These are phyloP conservation scores for Chaetura pelagica DNA, from an alignment of 2,113 vertebrate species.

Conservation along the genomic window DNA sequence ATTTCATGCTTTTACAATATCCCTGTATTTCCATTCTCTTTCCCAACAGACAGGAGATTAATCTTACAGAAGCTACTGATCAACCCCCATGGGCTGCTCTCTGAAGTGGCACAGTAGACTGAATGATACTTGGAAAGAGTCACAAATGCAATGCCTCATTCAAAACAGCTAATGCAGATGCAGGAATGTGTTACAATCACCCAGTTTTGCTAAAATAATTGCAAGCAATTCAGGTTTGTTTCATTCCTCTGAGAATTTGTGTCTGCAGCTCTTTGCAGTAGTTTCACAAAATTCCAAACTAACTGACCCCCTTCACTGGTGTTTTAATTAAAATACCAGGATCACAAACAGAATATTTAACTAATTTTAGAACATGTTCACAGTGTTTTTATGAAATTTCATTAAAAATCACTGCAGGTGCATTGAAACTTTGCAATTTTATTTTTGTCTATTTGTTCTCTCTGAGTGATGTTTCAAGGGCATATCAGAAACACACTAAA, in stretches of 20 bases:
- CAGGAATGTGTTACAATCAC: neutral
- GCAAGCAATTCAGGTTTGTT: neutral
- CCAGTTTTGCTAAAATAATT: neutral
- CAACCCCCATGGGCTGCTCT: neutral
- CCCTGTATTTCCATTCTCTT: neutral
- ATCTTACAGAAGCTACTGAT: neutral
- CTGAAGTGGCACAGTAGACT: neutral
- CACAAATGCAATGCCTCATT: neutral
- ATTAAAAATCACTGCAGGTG: constrained; percentile 62
- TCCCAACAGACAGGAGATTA: neutral
- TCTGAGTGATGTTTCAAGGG: constrained; percentile 26
- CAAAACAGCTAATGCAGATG: neutral
- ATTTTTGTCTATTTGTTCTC: constrained; percentile 3
- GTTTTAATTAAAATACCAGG: constrained; percentile 61
- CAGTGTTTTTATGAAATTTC: constrained; percentile 20
- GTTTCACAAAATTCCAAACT: neutral
- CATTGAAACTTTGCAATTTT: constrained; percentile 30
- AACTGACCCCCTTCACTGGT: neutral
- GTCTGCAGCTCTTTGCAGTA: neutral
- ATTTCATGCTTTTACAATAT: neutral
- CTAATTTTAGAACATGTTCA: neutral
- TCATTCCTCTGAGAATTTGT: neutral
- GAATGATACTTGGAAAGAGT: neutral
- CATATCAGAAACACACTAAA: neutral
- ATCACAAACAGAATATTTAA: constrained; percentile 19